Conservation (phyloP, 1,140 invertebrate species). For the Riptortus pedestris region DNA sequence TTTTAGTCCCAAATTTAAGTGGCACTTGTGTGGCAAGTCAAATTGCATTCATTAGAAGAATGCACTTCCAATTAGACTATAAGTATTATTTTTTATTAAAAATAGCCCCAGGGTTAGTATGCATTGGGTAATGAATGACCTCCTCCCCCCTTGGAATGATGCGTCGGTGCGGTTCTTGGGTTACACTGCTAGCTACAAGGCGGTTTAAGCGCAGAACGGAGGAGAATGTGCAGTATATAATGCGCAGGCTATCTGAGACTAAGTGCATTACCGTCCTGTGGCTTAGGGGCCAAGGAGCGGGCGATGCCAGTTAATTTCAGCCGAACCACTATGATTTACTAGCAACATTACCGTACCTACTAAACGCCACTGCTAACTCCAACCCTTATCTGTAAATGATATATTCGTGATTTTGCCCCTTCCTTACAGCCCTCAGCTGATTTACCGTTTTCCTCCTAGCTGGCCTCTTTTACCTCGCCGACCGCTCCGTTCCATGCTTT, state of each 20-base stretch:
- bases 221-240: background rate
- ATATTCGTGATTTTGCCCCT: conserved; percentile 2
- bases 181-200: no score
- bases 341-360: background rate
- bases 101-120: no score
- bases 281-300: no score
- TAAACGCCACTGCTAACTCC: background rate
- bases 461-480: background rate
- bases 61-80: no score
- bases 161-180: no score
- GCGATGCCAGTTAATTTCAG: background rate
- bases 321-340: conserved; percentile 3
- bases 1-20: no score
- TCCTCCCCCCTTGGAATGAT: no score
- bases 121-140: no score
- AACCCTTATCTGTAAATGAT: conserved; percentile 1
- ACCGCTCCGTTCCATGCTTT: background rate
- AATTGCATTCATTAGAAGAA: no score
- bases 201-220: background rate
- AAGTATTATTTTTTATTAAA: no score
- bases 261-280: background rate
- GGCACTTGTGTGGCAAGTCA: no score
- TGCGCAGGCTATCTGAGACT: background rate
- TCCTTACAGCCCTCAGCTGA: background rate
- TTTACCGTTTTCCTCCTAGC: background rate